Evolutionary conservation across 2,888 invertebrate species (phyloP).

Genomic region (Artemia sinica): DNA sequence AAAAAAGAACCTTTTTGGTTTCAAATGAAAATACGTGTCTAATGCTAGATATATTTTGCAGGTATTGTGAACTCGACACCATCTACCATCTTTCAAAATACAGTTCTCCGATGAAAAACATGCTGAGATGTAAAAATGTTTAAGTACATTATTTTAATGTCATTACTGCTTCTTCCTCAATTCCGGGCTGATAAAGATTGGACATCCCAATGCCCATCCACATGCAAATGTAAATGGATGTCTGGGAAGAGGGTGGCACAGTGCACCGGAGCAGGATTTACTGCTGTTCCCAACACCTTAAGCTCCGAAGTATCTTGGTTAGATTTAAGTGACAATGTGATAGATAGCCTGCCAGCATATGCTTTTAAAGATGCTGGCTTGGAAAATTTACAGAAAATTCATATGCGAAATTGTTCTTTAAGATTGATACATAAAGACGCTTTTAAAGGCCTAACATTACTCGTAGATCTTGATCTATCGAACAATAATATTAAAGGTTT

Average conservation of each 20-base stretch:
- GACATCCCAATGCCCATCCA: constrained; percentile 61
- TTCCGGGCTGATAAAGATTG: constrained; percentile 40
- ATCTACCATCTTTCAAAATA: neutral
- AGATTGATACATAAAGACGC: constrained; percentile 60
- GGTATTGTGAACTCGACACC: too few relatives aligned
- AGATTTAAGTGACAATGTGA: constrained; percentile 61
- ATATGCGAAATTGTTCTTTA: constrained; percentile 54
- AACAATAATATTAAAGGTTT: constrained; percentile 57
- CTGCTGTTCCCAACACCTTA: constrained; percentile 52
- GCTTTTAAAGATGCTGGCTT: constrained; percentile 60
- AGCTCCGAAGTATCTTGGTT: constrained; percentile 68
- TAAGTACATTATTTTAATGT: neutral
- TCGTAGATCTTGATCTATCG: constrained; percentile 69
- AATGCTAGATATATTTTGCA: too few relatives aligned
- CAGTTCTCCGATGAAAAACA: neutral
- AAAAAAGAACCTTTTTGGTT: too few relatives aligned
- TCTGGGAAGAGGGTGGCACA: constrained; percentile 75
- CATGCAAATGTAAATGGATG: constrained; percentile 80
- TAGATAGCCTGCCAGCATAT: constrained; percentile 47
- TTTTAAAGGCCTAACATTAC: constrained; percentile 65
- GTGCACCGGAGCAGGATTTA: constrained; percentile 61
- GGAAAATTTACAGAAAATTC: constrained; percentile 65
- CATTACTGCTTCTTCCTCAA: neutral
- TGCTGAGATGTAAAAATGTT: neutral
- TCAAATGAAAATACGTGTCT: too few relatives aligned